phyloP scores from a whole-genome alignment of 2,113 vertebrate genomes.

The Clupea harengus region DNA sequence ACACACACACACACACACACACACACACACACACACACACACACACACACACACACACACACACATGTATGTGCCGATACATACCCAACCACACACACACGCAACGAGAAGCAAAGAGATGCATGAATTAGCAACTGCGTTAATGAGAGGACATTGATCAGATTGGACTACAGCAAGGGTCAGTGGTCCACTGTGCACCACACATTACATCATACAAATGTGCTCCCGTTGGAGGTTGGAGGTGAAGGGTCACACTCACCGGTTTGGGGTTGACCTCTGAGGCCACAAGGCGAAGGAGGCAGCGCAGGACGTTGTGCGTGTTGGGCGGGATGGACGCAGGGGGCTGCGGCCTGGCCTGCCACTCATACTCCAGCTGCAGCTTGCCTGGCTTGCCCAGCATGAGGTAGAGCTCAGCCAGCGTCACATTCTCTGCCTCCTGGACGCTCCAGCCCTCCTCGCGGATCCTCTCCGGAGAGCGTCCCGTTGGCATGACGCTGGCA shows the following conservation, averaged over 20 bases:
- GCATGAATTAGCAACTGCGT: not conserved
- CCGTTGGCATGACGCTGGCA: conserved; percentile 50
- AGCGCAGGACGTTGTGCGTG: conserved; percentile 83
- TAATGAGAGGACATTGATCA: not conserved
- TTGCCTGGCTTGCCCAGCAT: conserved; percentile 97
- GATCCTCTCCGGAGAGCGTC: conserved; percentile 79
- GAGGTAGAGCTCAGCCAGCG: conserved; percentile 96
- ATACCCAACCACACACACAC: not conserved
- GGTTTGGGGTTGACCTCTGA: conserved; percentile 93
- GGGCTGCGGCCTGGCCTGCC: conserved; percentile 74
- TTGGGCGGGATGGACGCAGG: conserved; percentile 45
- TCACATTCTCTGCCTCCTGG: conserved; percentile 87
- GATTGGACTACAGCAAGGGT: not conserved
- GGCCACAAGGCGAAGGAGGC: conserved; percentile 88
- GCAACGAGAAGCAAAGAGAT: not conserved
- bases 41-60: not conserved
- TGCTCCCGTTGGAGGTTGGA: not conserved
- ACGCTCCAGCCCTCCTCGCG: conserved; percentile 90
- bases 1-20: not conserved
- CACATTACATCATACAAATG: not conserved
- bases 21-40: not conserved
- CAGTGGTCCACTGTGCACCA: not conserved
- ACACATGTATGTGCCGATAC: too few relatives aligned
- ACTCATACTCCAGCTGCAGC: conserved; percentile 95
- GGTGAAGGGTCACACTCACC: conserved; percentile 69